Conservation (phyloP, 1,140 invertebrate species). For the Drosophila saltans region DNA sequence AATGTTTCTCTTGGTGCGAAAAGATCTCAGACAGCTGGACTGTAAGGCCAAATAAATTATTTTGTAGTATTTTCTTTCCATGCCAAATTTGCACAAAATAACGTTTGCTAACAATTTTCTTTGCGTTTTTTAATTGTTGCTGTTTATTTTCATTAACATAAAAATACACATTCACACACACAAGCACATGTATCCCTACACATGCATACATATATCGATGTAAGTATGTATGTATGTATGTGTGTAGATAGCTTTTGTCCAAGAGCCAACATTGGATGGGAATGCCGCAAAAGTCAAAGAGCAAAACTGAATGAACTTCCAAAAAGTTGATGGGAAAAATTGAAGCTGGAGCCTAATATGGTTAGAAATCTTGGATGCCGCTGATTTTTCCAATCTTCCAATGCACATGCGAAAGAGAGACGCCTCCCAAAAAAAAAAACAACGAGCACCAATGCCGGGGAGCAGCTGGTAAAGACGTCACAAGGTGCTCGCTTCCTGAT, state of each 20-base stretch:
- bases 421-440: neutral
- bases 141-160: constrained; percentile 46
- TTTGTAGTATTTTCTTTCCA: constrained; percentile 47
- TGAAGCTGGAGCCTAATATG: constrained; percentile 53
- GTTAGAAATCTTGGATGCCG: neutral
- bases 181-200: neutral
- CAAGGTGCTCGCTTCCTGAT: constrained; percentile 37
- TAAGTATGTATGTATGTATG: too few relatives aligned
- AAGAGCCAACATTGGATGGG: neutral
- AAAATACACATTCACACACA: constrained; percentile 5
- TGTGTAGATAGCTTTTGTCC: constrained; percentile 28
- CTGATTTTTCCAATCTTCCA: constrained; percentile 38
- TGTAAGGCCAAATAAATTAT: constrained; percentile 39
- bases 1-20: constrained; percentile 59
- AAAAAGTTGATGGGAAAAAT: constrained; percentile 54
- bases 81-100: constrained; percentile 33
- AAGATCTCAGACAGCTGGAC: constrained; percentile 70
- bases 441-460: neutral
- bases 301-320: constrained; percentile 81
- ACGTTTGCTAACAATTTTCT: constrained; percentile 28
- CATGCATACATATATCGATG: neutral
- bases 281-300: constrained; percentile 48
- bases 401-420: constrained; percentile 41
- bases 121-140: constrained; percentile 38
- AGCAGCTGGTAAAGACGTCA: constrained; percentile 44